These are phyloP conservation scores for Mormyrus iriodes DNA, from an alignment of 2,113 vertebrate species.

Conservation along the genomic window DNA sequence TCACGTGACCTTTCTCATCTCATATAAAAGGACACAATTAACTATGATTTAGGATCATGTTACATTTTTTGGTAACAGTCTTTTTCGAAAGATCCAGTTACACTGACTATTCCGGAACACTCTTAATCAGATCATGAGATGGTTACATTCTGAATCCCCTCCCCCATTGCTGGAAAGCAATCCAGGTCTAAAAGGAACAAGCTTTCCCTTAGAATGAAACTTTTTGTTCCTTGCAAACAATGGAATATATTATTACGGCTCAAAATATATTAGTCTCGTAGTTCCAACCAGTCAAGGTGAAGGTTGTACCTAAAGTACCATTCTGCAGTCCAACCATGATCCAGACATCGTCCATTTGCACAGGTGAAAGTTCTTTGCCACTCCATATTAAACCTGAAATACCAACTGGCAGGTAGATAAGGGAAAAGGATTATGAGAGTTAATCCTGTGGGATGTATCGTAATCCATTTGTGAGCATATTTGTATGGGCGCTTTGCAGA, in stretches of 20 bases:
- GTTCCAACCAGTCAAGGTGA: background rate
- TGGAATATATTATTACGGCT: background rate
- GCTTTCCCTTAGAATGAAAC: background rate
- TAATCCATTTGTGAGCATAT: background rate
- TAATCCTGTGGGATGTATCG: background rate
- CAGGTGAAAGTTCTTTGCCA: background rate
- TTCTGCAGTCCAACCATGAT: background rate
- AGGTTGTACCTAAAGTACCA: background rate
- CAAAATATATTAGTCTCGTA: background rate
- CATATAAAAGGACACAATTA: background rate
- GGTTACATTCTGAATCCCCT: background rate
- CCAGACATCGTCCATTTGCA: background rate
- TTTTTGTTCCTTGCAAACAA: background rate
- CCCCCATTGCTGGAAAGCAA: background rate
- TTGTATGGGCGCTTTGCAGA: background rate
- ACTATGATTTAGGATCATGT: background rate
- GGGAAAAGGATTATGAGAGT: background rate
- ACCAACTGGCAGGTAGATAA: background rate
- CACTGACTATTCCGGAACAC: background rate
- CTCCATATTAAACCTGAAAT: background rate
- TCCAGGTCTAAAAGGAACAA: background rate
- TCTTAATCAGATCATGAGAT: background rate
- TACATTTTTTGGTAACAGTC: background rate
- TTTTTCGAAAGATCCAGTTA: background rate
- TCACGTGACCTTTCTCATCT: no score